phyloP scores from a whole-genome alignment of 2,888 invertebrate genomes.

The Lasioglossum vierecki region DNA sequence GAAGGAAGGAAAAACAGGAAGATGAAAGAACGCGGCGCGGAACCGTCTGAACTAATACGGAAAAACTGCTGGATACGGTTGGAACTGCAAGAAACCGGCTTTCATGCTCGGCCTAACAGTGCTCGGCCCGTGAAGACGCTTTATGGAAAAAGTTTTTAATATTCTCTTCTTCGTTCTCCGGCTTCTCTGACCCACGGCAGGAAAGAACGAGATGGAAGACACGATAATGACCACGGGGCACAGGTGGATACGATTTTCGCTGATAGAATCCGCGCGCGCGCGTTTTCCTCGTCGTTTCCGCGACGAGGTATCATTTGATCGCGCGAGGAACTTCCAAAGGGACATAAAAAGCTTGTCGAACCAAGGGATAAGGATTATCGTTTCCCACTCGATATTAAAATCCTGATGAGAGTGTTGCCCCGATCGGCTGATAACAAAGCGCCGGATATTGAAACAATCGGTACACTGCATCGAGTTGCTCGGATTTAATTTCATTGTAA shows the following conservation, averaged over 20 bases:
- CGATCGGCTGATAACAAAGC: not conserved
- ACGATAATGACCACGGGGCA: slow-evolving; percentile 62
- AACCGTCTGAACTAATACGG: slow-evolving; percentile 62
- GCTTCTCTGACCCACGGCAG: not conserved
- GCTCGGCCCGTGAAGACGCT: slow-evolving; percentile 57
- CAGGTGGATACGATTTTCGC: slow-evolving; percentile 68
- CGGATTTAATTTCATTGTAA: no score
- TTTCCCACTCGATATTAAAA: slow-evolving; percentile 56
- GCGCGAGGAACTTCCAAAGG: slow-evolving; percentile 36
- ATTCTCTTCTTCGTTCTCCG: slow-evolving; percentile 31
- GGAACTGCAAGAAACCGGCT: slow-evolving; percentile 48
- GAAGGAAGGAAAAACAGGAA: not conserved
- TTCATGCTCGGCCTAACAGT: slow-evolving; percentile 52
- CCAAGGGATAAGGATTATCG: slow-evolving; percentile 25
- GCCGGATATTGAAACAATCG: no score
- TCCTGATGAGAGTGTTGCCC: slow-evolving; percentile 13
- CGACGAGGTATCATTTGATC: slow-evolving; percentile 40
- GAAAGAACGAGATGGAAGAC: slow-evolving; percentile 41
- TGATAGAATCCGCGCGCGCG: slow-evolving; percentile 59
- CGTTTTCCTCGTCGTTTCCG: not conserved
- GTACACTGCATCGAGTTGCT: no score
- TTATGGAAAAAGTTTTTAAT: slow-evolving; percentile 74
- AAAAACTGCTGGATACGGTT: slow-evolving; percentile 42
- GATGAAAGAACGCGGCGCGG: not conserved
- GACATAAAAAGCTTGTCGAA: slow-evolving; percentile 3